Evolutionary conservation across 1,140 invertebrate species (phyloP), one percentile per base, ranked within the genome.

Genomic region (Lysiphlebus fabarum): DNA sequence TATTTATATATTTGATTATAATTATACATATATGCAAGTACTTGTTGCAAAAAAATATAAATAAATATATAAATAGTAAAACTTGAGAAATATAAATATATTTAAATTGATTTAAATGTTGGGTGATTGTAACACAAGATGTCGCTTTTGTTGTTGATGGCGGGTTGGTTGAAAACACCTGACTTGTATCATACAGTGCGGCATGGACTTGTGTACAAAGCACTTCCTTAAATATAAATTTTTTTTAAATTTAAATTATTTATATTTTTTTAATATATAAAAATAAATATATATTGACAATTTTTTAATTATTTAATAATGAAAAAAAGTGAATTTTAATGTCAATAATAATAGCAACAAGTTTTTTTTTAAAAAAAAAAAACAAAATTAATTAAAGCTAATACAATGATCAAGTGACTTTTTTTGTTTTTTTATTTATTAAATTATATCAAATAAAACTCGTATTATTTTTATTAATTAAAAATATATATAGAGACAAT

Each of bases 141-240:
- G 71, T 65, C 70, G 63, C 34, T 33, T 14, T 33, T 6, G 34
- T 65, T 56, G 59, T 58, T 44, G n/a, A 56, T 63, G 63, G 61
- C 65, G 68, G 63, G 56, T 50, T 59, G 33, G 58, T 67, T 62
- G 60, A 66, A 73, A 73, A 73, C 71, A 72, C 69, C 71, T 73
- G 71, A 72, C 64, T 14, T 56, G 42, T 42, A 61, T 53, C 37
- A 61, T 65, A 62, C 71, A 73, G 71, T 73, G 70, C 64, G 54
- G 70, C 69, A 73, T 73, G 69, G 68, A 62, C 71, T 71, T 62
- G 71, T 72, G 70, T 61, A 65, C 68, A 55, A 68, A 61, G 61
- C 65, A 65, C 70, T 70, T 64, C 67, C 65, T 73, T 66, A 65
- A 69, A 69, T 64, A 65, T 66, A 73, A 59, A 71, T 61, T 57